phyloP scores from a whole-genome alignment of 1,140 invertebrate genomes.

The Brachionus sp. region DNA sequence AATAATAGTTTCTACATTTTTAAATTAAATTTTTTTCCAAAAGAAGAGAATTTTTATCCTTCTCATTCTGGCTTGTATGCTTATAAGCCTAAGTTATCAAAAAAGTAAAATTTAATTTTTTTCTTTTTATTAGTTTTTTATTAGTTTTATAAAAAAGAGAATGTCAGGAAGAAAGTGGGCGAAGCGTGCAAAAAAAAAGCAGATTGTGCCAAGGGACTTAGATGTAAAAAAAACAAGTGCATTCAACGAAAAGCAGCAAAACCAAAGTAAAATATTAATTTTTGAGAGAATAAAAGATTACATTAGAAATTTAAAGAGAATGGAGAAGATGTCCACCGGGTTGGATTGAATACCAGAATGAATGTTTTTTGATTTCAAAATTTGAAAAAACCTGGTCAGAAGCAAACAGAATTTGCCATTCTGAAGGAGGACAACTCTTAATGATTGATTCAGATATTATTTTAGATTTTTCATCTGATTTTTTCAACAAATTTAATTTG shows the following conservation, averaged over 20 bases:
- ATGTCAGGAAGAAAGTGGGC: background rate
- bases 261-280: background rate
- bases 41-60: too few species aligned
- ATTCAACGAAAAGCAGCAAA: background rate
- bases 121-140: background rate
- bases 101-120: background rate
- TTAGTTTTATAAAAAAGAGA: background rate
- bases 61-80: too few species aligned
- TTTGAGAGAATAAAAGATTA: background rate
- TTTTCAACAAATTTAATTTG: background rate
- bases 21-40: too few species aligned
- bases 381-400: background rate
- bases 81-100: background rate
- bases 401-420: background rate
- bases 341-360: background rate
- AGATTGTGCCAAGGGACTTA: background rate
- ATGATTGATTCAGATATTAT: background rate
- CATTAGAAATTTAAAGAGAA: background rate
- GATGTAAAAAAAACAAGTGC: background rate
- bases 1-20: too few species aligned
- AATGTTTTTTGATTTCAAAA: background rate
- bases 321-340: background rate
- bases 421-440: background rate
- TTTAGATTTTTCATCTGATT: background rate
- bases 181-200: background rate